These are phyloP conservation scores for Falcunculus frontatus DNA, from an alignment of 2,113 vertebrate genomes.

Conservation along the genomic window DNA sequence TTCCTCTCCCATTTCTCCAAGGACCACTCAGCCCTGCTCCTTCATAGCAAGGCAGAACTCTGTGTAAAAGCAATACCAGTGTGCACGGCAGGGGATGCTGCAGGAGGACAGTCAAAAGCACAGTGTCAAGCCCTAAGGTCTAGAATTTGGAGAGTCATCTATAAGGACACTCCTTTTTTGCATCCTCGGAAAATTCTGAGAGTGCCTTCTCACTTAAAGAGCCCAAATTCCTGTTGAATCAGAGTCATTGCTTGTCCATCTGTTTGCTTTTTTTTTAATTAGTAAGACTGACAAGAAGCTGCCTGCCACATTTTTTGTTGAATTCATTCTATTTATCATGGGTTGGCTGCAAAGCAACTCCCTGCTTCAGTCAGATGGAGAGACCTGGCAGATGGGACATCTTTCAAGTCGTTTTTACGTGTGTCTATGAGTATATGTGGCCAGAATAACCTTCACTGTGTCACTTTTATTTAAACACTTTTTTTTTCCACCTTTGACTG, in stretches of 20 bases:
- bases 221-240: not conserved
- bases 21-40: not conserved
- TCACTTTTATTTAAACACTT: constrained; percentile 13
- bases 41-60: not conserved
- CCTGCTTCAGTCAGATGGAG: constrained; percentile 18
- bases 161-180: not conserved
- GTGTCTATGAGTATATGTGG: constrained; percentile 16
- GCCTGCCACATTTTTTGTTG: constrained; percentile 18
- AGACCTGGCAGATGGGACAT: constrained; percentile 48
- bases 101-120: not conserved
- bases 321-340: constrained; percentile 50
- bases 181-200: not conserved
- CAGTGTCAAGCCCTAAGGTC: not conserved
- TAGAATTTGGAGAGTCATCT: not conserved
- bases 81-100: not conserved
- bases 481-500: not conserved
- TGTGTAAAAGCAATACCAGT: not conserved
- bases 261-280: constrained; percentile 58
- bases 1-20: not conserved
- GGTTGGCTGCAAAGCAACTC: constrained; percentile 32
- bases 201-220: not conserved
- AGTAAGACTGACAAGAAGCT: constrained; percentile 48
- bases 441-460: constrained; percentile 43
- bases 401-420: constrained; percentile 46
- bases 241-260: constrained; percentile 40